phyloP scores from a whole-genome alignment of 2,797 vertebrate species.

The Falco berigora region DNA sequence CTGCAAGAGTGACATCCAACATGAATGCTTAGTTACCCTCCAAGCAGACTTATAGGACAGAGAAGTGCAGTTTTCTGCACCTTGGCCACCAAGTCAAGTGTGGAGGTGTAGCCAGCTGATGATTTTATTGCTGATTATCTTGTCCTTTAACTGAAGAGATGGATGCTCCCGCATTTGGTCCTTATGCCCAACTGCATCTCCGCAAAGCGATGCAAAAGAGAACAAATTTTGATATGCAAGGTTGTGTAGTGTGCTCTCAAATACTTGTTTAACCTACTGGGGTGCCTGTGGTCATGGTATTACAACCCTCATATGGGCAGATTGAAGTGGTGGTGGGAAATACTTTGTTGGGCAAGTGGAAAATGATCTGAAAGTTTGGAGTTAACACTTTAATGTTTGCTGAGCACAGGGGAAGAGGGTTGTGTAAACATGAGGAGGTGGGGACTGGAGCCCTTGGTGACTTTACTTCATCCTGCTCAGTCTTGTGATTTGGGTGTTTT shows the following conservation, averaged over 20 bases:
- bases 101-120: neutral
- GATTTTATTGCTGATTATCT: neutral
- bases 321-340: neutral
- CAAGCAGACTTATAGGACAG: neutral
- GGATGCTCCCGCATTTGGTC: neutral
- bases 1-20: neutral
- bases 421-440: neutral
- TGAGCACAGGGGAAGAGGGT: neutral
- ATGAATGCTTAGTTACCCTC: neutral
- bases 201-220: neutral
- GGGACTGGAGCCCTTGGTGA: neutral
- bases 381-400: neutral
- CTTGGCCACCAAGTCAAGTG: too few species aligned
- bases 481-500: neutral
- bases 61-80: neutral
- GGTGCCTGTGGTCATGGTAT: fast-evolving
- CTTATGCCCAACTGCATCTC: neutral
- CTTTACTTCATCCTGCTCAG: neutral
- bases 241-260: neutral
- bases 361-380: neutral
- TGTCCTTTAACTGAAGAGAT: neutral
- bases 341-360: neutral
- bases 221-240: neutral
- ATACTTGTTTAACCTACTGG: neutral
- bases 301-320: neutral